Evolutionary conservation across 2,113 vertebrate species (phyloP), one percentile per base, ranked within the genome.

Genomic region (Lepus americanus): DNA sequence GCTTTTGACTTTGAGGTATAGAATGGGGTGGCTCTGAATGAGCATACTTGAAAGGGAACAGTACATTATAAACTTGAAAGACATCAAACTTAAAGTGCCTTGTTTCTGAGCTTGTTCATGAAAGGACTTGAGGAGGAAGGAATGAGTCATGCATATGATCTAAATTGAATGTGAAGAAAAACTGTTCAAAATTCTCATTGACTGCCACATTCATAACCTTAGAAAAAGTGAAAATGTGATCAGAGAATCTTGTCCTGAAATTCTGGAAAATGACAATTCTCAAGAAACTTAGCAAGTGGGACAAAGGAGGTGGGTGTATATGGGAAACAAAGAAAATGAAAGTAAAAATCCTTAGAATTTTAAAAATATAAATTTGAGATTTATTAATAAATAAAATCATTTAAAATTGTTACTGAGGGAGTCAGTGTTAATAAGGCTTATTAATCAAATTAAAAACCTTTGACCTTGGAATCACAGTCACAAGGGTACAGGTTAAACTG

Each of bases 91-190:
- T 82, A 14, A 79, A 84, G 25, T 33, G 29, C 20, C 88, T 95
- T 74, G 36, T 53, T 92, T 96, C 63, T 88, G 53, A 92, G 20
- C 11, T 73, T 87, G 2, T 36, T 90, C 61, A 27, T 81, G 67
- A 84, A 88, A 94, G 19, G 53, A 33, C 49, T 33, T 69, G 53
- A 78, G 69, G 66, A 79, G 23, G 10, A n/a, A n/a, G n/a, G 67
- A 74, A 72, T 80, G 85, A 88, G n/a, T 85, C 74, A 39, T 64
- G 2, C 55, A 44, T 82, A 53, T 67, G 49, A 63, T 82, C 27
- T 49, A 88, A 96, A 95, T 64, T 70, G 55, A 88, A 86, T 88
- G 69, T 73, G 49, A 95, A 82, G 53, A 72, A 88, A 86, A 63
- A 49, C 10, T 81, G 78, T 90, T 33, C 92, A 94, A 69, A 94